Conservation (phyloP, 1,140 invertebrate genomes). For the Zaprionus capensis region DNA sequence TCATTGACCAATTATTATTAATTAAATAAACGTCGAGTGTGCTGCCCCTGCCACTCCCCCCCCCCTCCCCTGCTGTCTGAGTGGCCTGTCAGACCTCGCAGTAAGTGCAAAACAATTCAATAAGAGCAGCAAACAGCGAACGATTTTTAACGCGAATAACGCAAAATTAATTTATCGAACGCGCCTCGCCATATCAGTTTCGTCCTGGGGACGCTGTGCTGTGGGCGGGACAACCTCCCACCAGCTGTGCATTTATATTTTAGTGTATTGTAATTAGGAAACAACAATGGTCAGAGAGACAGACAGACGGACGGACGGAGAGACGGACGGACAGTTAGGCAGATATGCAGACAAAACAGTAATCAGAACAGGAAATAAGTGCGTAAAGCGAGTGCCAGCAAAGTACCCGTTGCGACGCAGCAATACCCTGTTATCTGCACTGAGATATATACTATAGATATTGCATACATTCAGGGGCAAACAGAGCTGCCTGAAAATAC, state of each 20-base stretch:
- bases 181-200: neutral
- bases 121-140: neutral
- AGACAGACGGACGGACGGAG: neutral
- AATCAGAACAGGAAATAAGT: neutral
- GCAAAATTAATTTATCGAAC: conserved; percentile 1
- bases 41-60: neutral
- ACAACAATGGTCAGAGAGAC: neutral
- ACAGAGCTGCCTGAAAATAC: neutral
- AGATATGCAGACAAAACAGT: neutral
- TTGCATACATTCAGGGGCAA: no score
- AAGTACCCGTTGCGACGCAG: no score
- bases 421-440: neutral
- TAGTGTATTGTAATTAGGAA: neutral
- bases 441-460: no score
- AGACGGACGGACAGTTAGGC: neutral
- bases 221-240: neutral
- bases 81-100: neutral
- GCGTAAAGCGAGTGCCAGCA: neutral
- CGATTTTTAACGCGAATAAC: neutral
- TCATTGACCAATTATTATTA: conserved; percentile 46
- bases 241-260: neutral
- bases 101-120: conserved; percentile 12
- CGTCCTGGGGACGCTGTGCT: neutral
- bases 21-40: conserved; percentile 4
- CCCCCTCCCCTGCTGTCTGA: neutral